These are phyloP conservation scores for Ophion ellenae DNA, from an alignment of 2,888 invertebrate species.

Conservation along the genomic window DNA sequence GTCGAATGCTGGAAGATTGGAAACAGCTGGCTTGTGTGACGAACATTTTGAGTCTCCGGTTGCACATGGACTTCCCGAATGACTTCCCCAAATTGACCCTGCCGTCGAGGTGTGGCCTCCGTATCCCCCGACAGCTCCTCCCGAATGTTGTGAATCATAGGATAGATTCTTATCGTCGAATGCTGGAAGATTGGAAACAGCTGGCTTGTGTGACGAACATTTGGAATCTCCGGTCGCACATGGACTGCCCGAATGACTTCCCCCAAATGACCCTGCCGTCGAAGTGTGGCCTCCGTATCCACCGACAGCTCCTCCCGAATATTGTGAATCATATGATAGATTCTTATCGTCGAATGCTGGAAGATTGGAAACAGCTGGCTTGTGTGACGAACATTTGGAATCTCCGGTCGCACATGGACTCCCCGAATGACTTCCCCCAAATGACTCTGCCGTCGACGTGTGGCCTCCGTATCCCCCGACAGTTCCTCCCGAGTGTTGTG, in stretches of 20 bases:
- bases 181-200: conserved; percentile 28
- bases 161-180: conserved; percentile 12
- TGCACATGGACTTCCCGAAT: conserved; percentile 11
- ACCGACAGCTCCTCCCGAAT: not conserved
- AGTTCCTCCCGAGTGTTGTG: not conserved
- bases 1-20: conserved; percentile 19
- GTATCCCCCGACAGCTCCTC: not conserved
- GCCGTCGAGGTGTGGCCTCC: not conserved
- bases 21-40: conserved; percentile 13
- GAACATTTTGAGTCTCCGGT: conserved; percentile 16
- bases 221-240: not conserved
- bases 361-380: conserved; percentile 32
- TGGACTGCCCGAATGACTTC: not conserved
- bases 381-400: conserved; percentile 9
- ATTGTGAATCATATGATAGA: conserved; percentile 1
- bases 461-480: conserved; percentile 3
- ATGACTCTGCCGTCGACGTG: not conserved
- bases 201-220: conserved; percentile 15
- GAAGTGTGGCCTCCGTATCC: not conserved
- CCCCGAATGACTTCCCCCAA: conserved; percentile 1
- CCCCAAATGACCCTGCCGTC: not conserved
- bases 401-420: conserved; percentile 16
- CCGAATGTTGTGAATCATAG: conserved; percentile 13
- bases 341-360: conserved; percentile 4
- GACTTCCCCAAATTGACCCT: not conserved